Evolutionary conservation across 1,140 invertebrate species (phyloP).

Genomic region (Drosophila sturtevanti): DNA sequence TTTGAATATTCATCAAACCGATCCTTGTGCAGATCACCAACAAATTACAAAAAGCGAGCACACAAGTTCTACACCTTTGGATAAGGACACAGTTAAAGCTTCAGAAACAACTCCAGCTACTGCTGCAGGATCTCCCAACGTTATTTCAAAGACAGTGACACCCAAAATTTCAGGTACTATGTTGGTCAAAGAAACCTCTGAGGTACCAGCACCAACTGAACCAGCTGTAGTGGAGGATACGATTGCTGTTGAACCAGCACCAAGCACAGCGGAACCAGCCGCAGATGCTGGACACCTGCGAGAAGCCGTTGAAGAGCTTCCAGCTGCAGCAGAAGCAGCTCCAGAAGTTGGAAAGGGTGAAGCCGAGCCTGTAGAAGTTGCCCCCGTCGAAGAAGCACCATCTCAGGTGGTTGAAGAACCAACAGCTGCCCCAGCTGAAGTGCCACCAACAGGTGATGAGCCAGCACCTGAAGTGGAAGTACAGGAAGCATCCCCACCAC

Average conservation of each 20-base stretch:
- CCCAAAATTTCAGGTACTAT: neutral
- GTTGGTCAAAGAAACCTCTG: neutral
- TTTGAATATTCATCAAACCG: constrained; percentile 2
- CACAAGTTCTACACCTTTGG: neutral
- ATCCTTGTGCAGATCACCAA: constrained; percentile 42
- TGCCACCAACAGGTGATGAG: neutral
- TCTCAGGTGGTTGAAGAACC: constrained; percentile 9
- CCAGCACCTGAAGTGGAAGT: constrained; percentile 14
- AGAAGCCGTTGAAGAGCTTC: neutral
- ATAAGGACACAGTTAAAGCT: neutral
- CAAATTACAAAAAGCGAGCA: neutral
- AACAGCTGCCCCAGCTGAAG: neutral
- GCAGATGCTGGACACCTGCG: neutral
- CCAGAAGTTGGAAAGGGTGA: constrained; percentile 6
- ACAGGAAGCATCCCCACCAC: neutral
- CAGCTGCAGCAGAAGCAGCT: constrained; percentile 4
- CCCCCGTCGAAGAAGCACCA: constrained; percentile 11
- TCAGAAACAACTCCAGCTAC: neutral
- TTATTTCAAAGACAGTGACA: neutral
- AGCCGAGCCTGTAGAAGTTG: neutral
- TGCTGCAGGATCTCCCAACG: neutral
- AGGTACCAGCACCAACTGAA: neutral
- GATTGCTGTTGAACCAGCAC: neutral
- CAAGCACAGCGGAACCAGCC: neutral
- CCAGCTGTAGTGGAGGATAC: neutral